Conservation (phyloP, 2,113 vertebrate species). For the Dipodomys stephensi region DNA sequence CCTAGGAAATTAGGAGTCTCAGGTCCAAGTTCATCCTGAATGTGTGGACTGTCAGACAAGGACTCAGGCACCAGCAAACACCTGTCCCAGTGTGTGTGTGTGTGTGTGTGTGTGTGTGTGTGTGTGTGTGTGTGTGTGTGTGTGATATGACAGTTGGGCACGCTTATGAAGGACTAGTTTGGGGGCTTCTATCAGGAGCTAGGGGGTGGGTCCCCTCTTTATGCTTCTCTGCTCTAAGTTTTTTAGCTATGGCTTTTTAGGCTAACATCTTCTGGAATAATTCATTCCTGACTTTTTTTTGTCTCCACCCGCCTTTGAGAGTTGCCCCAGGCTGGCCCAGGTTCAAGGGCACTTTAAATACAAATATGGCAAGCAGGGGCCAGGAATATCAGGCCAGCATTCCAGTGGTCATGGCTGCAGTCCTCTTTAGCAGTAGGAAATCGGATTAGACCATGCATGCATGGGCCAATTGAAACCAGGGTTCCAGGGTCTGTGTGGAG, state of each 20-base stretch:
- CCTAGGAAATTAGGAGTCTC: background rate
- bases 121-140: no score
- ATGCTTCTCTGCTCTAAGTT: conserved; percentile 61
- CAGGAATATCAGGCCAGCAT: background rate
- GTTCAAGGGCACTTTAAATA: conserved; percentile 59
- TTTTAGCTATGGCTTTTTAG: background rate
- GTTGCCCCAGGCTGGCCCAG: conserved; percentile 21
- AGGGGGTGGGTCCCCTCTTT: background rate
- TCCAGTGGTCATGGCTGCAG: background rate
- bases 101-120: no score
- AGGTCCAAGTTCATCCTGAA: rapidly evolving
- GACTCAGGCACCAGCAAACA: rapidly evolving
- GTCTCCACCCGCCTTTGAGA: background rate
- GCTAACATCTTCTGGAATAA: background rate
- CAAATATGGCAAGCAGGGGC: conserved; percentile 42
- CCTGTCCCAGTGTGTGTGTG: no score
- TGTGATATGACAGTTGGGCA: background rate
- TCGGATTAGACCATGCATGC: conserved; percentile 61
- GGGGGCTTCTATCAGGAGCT: background rate
- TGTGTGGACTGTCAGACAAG: rapidly evolving
- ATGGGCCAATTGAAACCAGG: conserved; percentile 64
- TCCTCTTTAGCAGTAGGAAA: conserved; percentile 63
- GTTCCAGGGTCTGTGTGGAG: background rate
- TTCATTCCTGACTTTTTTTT: background rate
- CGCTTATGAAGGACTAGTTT: rapidly evolving